Conservation (phyloP, 2,797 vertebrate genomes). For the Notamacropus eugenii region DNA sequence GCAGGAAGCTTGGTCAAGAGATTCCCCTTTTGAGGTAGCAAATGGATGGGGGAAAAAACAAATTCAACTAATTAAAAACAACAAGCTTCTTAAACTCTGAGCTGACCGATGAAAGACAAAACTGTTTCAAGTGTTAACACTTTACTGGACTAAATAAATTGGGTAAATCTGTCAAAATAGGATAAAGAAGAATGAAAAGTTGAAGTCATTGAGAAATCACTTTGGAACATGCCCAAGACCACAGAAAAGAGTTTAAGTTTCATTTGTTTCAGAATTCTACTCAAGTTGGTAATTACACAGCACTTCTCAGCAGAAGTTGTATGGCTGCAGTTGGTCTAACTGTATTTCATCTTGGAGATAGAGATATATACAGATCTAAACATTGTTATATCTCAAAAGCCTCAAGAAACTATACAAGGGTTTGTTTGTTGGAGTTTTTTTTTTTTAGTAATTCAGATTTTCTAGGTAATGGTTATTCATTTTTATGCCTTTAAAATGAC, state of each 20-base stretch:
- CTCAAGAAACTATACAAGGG: background rate
- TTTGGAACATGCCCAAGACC: constrained; percentile 2
- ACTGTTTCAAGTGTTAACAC: background rate
- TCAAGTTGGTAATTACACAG: background rate
- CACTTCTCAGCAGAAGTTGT: background rate
- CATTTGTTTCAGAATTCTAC: background rate
- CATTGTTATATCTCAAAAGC: background rate
- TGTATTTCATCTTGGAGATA: background rate
- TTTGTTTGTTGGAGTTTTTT: background rate
- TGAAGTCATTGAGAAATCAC: background rate
- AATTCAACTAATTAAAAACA: background rate
- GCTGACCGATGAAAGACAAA: background rate
- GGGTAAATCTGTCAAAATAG: background rate
- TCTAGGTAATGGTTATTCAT: background rate
- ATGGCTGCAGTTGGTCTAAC: background rate
- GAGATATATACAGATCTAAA: background rate
- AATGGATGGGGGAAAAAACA: background rate
- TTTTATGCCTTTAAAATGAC: background rate
- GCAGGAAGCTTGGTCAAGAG: background rate
- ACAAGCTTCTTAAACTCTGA: background rate
- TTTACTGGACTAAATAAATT: background rate
- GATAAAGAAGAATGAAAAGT: background rate
- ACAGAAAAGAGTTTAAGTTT: background rate
- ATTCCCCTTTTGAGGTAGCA: background rate
- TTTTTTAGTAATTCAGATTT: background rate